Base-by-base conservation (phyloP, 2,888 invertebrate species). In the Pristionchus entomophagus region DNA sequence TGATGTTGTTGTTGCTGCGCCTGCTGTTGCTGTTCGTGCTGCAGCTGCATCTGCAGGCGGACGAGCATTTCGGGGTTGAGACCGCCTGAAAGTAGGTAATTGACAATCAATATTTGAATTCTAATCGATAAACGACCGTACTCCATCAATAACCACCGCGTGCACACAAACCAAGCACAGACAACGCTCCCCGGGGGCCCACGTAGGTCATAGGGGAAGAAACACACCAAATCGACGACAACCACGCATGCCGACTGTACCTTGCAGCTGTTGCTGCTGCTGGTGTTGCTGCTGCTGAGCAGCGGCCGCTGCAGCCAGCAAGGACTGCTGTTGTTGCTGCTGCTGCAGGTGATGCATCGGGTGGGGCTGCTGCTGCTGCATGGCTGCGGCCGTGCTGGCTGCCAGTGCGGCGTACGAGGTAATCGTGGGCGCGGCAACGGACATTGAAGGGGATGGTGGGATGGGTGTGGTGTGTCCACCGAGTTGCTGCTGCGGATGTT, bases 201-300 rank as follows among this genome's bases (percentile, higher is more conserved):
- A 62, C n/a, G 62, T 14, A 26, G 26, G 56, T 19, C 38, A 41
- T 19, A 10, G 65, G 65, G 19, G 38, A 32, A 32, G 62, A 38
- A 35, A 32, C 29, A 69, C 69, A 22, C 62, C 69, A 69, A 35
- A 69, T 38, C 69, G 69, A 69, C 69, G 38, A 69, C 69, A 19
- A 8, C 65, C 32, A 32, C 17, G 14, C 65, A 35, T 65, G 59
- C 59, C 26, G 59, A 69, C 38, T n/a, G 69, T 69, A 69, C 69
- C 69, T 69, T 69, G 69, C 45, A 29, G 45, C 78, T 87, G 88
- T 38, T 87, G 87, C 49, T 86, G 87, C 32, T 84, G 85, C 56
- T 86, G 83, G 26, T 56, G 65, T 65, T 85, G 81, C 19, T 80
- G 86, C 29, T 87, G 87, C 59, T 51, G 45, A 19, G 14, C 22